Base-by-base conservation (phyloP, 2,113 vertebrate genomes). In the Otolemur garnettii region DNA sequence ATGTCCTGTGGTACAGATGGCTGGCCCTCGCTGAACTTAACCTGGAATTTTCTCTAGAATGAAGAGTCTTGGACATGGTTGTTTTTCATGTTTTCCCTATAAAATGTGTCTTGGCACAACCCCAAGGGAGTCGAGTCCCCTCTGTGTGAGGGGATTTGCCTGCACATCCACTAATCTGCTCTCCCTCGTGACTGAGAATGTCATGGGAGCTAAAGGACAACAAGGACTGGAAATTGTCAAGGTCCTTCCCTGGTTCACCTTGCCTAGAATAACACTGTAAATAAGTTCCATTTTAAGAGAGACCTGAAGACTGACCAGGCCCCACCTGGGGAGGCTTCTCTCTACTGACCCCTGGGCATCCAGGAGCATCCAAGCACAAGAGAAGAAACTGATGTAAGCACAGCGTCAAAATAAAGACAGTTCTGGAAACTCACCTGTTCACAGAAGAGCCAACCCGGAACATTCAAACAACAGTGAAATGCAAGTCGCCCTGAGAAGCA, bases 1-100 rank as follows among this genome's bases (percentile, higher is more conserved):
- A 28, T 9, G 5, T 35, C 21, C 28, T 2, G 5, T 0, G 38
- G 33, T 35, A 24, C 38, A 24, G 5, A 11, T 3, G 15, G 9
- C 19, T 17, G 5, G 50, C 38, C 77, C 21, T 79, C 21, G 0
- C 0, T 0, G n/a, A 79, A 57, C 12, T 38, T 59, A 14, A 17
- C 19, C 28, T 9, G 50, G 50, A 28, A 53, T 1, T 69, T 19
- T 50, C 75, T 53, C 75, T 28, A 30, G 28, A 45, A 18, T 18
- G 1, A 33, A 26, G 13, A 53, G 59, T 15, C 24, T 86, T 22
- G 60, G 60, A 26, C 13, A 4, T 7, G 1, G 9, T 0, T 14
- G 33, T 2, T 12, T 14, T 33, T 62, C 9, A 5, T 17, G 26
- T 15, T 21, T 42, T 53, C 60, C 45, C 59, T 45, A 42, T 28